Conservation (phyloP, 2,113 vertebrate genomes). For the Danio rerio region GRCz12tu NC_133183.1:45397501-45398000, state of each 20-base stretch:
- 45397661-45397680: not conserved
- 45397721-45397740: conserved; percentile 13
- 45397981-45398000: too few relatives aligned
- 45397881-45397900: too few relatives aligned
- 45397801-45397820: conserved; percentile 30
- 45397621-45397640: too few relatives aligned
- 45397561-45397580: not conserved
- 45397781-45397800: not conserved
- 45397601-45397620: too few relatives aligned
- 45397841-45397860: not conserved
- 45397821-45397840: not conserved
- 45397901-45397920: too few relatives aligned
- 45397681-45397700: not conserved
- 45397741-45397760: conserved; percentile 4
- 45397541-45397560: not conserved
- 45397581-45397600: not conserved
- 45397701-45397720: conserved; percentile 20
- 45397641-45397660: not conserved
- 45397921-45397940: too few relatives aligned
- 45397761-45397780: conserved; percentile 35
- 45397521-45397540: not conserved
- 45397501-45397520: not conserved
- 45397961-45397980: too few relatives aligned
- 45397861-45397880: not conserved
- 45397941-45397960: too few relatives aligned